Conservation (phyloP, 2,797 vertebrate species). For the Siniperca undulata region DNA sequence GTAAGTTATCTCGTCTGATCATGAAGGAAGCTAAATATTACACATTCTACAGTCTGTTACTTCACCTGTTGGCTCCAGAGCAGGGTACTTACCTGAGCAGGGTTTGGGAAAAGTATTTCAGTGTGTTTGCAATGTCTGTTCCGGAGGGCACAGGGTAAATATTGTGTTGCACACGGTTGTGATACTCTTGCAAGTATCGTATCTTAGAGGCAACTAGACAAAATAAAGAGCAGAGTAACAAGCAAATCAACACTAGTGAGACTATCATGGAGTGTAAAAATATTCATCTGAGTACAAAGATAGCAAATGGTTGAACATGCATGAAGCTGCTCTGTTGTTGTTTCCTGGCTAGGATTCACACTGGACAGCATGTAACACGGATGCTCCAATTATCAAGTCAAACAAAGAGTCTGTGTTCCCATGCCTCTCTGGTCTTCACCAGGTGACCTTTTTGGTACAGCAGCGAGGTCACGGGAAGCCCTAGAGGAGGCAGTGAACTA, state of each 20-base stretch:
- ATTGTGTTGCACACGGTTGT: conserved; percentile 99
- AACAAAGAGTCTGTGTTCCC: conserved; percentile 59
- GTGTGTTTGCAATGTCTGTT: conserved; percentile 99
- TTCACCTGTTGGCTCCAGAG: conserved; percentile 84
- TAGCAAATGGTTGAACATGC: conserved; percentile 33
- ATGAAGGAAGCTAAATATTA: conserved; percentile 65
- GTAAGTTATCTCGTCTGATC: conserved; percentile 40
- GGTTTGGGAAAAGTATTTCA: conserved; percentile 99
- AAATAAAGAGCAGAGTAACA: conserved; percentile 86
- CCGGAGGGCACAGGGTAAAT: conserved; percentile 99
- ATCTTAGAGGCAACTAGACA: conserved; percentile 99
- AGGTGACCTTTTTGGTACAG: conserved; percentile 76
- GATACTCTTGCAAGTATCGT: conserved; percentile 99
- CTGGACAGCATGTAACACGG: conserved; percentile 11
- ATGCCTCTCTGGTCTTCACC: conserved; percentile 66
- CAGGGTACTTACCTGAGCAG: conserved; percentile 97
- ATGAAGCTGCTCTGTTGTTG: conserved; percentile 5
- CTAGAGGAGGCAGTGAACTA: conserved; percentile 69
- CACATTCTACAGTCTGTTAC: conserved; percentile 76
- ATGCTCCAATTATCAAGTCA: conserved; percentile 55
- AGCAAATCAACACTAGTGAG: conserved; percentile 74
- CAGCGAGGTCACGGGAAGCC: conserved; percentile 68
- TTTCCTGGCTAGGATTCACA: background rate
- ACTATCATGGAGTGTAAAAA: conserved; percentile 3
- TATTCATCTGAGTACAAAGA: conserved; percentile 42